A percentile compares a stretch with the other conserved stretches of the same genome.
Conservation (phyloP, 2,113 vertebrate species). For the Aythya baeri region DNA sequence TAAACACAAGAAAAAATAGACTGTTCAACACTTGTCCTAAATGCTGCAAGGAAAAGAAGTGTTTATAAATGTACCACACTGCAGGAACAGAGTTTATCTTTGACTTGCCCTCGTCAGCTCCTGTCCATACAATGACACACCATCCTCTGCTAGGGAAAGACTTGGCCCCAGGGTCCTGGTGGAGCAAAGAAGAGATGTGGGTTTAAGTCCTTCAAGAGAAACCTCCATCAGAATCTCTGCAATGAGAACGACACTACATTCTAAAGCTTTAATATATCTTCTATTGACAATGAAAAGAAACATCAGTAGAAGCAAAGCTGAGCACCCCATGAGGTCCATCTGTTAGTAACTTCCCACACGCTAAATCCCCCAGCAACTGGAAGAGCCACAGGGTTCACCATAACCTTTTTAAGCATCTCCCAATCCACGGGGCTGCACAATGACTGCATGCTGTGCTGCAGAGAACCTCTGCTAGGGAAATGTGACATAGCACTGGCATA, state of each 20-base stretch:
- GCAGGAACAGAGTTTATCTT: background rate
- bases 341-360: background rate
- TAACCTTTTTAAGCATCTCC: background rate
- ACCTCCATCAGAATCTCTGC: background rate
- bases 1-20: slow-evolving; percentile 30
- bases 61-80: background rate
- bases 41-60: background rate
- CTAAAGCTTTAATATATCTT: background rate
- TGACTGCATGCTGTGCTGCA: background rate
- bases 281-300: background rate
- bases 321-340: background rate
- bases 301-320: background rate
- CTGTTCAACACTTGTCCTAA: slow-evolving; percentile 6
- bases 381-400: background rate
- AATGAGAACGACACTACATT: fast-evolving
- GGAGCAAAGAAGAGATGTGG: background rate
- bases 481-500: background rate
- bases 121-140: background rate
- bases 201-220: background rate
- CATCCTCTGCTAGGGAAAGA: background rate
- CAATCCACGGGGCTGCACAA: background rate
- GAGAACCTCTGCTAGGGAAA: background rate
- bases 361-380: background rate
- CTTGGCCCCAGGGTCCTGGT: background rate
- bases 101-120: background rate